phyloP scores from a whole-genome alignment of 2,113 vertebrate genomes.

The Amphiprion percula region DNA sequence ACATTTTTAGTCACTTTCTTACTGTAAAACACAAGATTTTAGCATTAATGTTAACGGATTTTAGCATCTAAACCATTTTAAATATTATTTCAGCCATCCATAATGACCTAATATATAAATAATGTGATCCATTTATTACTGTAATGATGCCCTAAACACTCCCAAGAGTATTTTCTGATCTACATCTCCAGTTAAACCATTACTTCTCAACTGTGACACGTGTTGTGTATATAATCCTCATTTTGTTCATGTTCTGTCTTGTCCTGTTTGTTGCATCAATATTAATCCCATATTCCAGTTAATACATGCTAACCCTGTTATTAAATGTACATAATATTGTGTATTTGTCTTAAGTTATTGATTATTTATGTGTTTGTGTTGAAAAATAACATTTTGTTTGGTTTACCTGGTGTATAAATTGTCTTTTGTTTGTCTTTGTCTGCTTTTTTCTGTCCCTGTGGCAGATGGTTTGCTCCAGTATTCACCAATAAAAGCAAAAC shows the following conservation, averaged over 20 bases:
- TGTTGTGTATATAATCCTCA: not conserved
- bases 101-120: not conserved
- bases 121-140: not conserved
- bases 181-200: not conserved
- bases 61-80: not conserved
- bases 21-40: no score
- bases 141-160: not conserved
- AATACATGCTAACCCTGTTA: not conserved
- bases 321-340: constrained; percentile 20
- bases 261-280: constrained; percentile 1
- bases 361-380: constrained; percentile 39
- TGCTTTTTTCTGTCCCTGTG: not conserved
- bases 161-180: not conserved
- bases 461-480: not conserved
- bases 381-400: constrained; percentile 36
- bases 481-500: constrained; percentile 9
- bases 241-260: constrained; percentile 11
- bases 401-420: not conserved
- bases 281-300: not conserved
- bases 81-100: not conserved
- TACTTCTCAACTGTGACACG: not conserved
- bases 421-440: constrained; percentile 11
- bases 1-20: no score
- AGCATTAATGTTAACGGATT: not conserved
- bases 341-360: constrained; percentile 33